These are phyloP conservation scores for Dipodomys ordii DNA, from an alignment of 2,113 vertebrate genomes.

Conservation along the genomic window DNA sequence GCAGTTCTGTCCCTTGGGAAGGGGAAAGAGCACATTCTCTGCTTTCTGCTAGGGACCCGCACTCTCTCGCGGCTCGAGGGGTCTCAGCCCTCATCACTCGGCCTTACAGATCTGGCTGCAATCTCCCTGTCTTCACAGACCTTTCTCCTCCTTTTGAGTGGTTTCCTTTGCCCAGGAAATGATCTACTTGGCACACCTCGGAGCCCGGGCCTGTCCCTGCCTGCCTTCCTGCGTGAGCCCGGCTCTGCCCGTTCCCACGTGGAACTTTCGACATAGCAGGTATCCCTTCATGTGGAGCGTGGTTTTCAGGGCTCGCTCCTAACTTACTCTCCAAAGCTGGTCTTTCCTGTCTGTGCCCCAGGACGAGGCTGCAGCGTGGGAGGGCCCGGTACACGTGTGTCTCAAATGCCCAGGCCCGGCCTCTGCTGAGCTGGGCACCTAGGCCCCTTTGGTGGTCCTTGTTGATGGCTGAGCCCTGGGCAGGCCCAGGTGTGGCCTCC, in stretches of 20 bases:
- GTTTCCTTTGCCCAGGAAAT: background rate
- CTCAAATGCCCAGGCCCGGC: too few relatives aligned
- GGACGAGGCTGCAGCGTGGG: too few relatives aligned
- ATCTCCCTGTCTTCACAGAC: fast-evolving
- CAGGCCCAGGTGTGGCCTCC: too few relatives aligned
- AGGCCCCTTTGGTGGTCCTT: too few relatives aligned
- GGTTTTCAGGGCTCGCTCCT: background rate
- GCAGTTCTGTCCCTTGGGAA: too few relatives aligned
- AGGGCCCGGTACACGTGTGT: too few relatives aligned
- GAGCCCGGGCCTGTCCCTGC: background rate
- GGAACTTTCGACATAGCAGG: background rate
- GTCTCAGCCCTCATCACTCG: background rate
- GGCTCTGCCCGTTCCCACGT: background rate
- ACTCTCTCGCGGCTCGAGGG: background rate
- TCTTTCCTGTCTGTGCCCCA: background rate
- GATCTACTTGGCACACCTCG: fast-evolving
- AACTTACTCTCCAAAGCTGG: background rate
- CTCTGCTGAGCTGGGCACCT: too few relatives aligned
- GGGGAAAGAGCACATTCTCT: background rate
- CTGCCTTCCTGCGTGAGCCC: fast-evolving
- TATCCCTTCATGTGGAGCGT: background rate
- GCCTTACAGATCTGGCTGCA: background rate
- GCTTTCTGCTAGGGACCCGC: background rate
- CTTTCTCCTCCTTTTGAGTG: background rate
- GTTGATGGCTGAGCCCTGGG: too few relatives aligned